Evolutionary conservation across 2,888 invertebrate genomes (phyloP).

Genomic region (Aphidius colemani): DNA sequence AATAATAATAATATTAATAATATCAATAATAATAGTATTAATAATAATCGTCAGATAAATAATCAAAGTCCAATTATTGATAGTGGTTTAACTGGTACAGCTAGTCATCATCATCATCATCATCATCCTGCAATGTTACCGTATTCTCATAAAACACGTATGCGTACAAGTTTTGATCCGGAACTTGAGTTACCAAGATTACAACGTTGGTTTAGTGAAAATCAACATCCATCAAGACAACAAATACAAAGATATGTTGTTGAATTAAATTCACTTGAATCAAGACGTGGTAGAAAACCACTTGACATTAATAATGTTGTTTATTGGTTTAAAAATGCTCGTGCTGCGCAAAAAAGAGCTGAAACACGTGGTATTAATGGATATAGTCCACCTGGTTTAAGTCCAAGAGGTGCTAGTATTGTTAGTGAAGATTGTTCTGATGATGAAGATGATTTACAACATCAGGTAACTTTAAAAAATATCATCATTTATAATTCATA

Average conservation of each 20-base stretch:
- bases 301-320: slow-evolving; percentile 95
- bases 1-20: no score
- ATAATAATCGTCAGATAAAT: slow-evolving; percentile 41
- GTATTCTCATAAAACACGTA: slow-evolving; percentile 80
- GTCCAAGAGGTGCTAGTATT: slow-evolving; percentile 58
- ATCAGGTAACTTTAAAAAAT: slow-evolving; percentile 50
- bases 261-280: slow-evolving; percentile 90
- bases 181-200: slow-evolving; percentile 94
- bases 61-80: slow-evolving; percentile 57
- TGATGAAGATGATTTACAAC: slow-evolving; percentile 63
- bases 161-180: slow-evolving; percentile 96
- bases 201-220: slow-evolving; percentile 96
- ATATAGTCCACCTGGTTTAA: slow-evolving; percentile 57
- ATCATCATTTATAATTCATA: neutral
- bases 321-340: slow-evolving; percentile 97
- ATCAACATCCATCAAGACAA: slow-evolving; percentile 95
- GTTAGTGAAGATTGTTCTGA: slow-evolving; percentile 59
- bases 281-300: slow-evolving; percentile 89
- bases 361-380: slow-evolving; percentile 65
- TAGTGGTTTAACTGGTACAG: slow-evolving; percentile 54
- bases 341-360: slow-evolving; percentile 92
- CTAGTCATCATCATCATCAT: slow-evolving; percentile 64
- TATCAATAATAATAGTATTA: slow-evolving; percentile 20
- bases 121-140: slow-evolving; percentile 72
- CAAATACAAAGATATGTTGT: slow-evolving; percentile 96